Evolutionary conservation across 2,113 vertebrate species (phyloP).

Genomic region (Semnornis frantzii): DNA sequence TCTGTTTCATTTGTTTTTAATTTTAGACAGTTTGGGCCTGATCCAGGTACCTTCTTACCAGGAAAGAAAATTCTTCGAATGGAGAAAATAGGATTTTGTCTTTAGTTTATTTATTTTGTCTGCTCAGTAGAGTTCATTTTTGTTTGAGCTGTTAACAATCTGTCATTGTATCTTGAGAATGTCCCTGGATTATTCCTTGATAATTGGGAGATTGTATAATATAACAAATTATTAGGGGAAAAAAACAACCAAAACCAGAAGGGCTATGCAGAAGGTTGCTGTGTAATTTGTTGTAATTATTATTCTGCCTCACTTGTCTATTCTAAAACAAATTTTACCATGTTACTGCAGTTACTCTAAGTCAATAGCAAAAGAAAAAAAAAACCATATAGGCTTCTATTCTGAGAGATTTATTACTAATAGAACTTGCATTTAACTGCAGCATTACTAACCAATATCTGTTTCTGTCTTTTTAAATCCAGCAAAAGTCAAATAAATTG

Average conservation of each 20-base stretch:
- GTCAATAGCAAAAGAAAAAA: neutral
- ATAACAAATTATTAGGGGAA: neutral
- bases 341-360: neutral
- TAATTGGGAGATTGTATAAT: neutral
- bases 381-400: neutral
- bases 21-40: neutral
- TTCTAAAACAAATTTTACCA: neutral
- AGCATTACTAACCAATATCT: conserved; percentile 8
- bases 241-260: neutral
- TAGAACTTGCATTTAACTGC: neutral
- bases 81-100: neutral
- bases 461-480: conserved; percentile 60
- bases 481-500: conserved; percentile 65
- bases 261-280: neutral
- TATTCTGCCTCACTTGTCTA: neutral
- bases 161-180: neutral
- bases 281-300: conserved; percentile 7
- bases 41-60: neutral
- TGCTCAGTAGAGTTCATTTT: conserved; percentile 24
- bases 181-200: neutral
- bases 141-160: conserved; percentile 24
- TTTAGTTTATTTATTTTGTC: neutral
- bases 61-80: neutral
- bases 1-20: neutral
- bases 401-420: neutral